Base-by-base conservation (phyloP, 2,888 invertebrate genomes). In the Timema podura region DNA sequence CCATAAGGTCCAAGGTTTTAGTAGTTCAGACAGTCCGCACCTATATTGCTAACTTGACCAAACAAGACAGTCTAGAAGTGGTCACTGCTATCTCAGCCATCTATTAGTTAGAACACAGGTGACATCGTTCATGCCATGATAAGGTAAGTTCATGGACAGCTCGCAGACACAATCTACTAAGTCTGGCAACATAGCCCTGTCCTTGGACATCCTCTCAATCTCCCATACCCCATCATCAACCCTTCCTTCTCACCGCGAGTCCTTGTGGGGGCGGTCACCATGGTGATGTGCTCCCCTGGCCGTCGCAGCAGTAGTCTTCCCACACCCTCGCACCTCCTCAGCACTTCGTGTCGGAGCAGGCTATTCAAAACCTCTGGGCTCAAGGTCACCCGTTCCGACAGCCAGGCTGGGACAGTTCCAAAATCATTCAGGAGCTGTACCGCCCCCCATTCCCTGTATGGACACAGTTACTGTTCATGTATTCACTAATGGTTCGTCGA, bases 261-360 rank as follows among this genome's bases (percentile, higher is more conserved):
- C 61, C 65, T 67, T 15, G 83, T 82, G 78, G 81, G 82, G n/a
- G 82, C 78, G 61, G 65, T 82, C 86, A 76, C 80, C 87, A 94
- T 94, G 51, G 90, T 89, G 74, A 95, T 90, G n/a, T 90, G 84
- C 78, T 94, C 93, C 0, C 93, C 93, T 0, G 93, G 93, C 75
- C 91, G 90, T 71, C 93, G 86, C 5, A 93, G 82, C 54, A 95
- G 82, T 68, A 95, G 82, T 73, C 90, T 86, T 0, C 94, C 93
- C 0, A 94, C 94, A 0, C 95, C 94, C 81, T 94, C 93, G 79
- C 94, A 94, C 77, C 92, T 86, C 75, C 90, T 84, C 70, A 91
- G 79, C 30, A 89, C 86, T 81, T 79, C 78, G 30, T 80, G 76
- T 15, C 78, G 77, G n/a, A 80, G 76, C 64, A 82, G 76, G 30